These are phyloP conservation scores for Lepilemur ruficaudatus DNA, from an alignment of 2,797 vertebrate species.

Conservation along the genomic window DNA sequence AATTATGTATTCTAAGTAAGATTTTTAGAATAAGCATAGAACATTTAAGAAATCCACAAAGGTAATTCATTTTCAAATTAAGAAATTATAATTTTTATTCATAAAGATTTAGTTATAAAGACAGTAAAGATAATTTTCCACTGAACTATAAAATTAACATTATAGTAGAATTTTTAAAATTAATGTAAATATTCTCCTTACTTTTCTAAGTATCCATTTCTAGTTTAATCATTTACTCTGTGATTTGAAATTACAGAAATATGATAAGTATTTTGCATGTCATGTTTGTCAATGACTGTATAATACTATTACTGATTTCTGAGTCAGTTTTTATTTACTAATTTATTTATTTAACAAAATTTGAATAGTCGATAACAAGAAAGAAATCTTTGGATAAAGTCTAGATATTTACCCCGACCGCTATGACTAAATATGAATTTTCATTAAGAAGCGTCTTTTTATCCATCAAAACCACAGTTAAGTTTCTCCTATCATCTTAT, in stretches of 20 bases:
- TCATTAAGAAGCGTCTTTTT: not conserved
- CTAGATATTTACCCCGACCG: not conserved
- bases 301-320: not conserved
- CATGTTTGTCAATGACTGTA: not conserved
- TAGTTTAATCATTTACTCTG: not conserved
- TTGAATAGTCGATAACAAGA: not conserved
- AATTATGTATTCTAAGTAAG: not conserved
- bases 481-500: not conserved
- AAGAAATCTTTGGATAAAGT: not conserved
- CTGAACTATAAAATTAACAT: not conserved
- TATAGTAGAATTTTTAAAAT: not conserved
- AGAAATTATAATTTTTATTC: not conserved
- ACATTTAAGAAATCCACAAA: not conserved
- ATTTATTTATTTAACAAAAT: not conserved
- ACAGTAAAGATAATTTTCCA: not conserved
- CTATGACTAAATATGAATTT: not conserved
- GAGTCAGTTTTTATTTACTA: not conserved
- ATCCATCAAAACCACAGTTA: not conserved
- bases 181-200: not conserved
- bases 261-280: not conserved
- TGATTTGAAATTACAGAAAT: rapidly evolving
- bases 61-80: not conserved
- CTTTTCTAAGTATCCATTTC: not conserved
- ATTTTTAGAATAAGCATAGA: not conserved
- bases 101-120: not conserved